A percentile compares a stretch with the other conserved stretches of the same genome.
Evolutionary conservation across 2,888 invertebrate genomes (phyloP).

Genomic region (Euproctis similis): DNA sequence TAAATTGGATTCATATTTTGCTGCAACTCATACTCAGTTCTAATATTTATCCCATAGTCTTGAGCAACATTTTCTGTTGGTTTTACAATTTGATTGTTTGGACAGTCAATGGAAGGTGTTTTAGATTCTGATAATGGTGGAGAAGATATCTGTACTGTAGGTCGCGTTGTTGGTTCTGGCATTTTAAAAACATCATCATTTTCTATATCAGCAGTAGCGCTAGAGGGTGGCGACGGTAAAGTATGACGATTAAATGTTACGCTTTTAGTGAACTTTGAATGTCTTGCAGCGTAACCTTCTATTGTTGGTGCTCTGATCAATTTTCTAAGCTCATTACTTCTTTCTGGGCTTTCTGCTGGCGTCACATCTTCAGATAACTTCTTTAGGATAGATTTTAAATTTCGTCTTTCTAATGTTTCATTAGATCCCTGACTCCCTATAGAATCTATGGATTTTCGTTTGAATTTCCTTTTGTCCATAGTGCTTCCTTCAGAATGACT

Average conservation of each 20-base stretch:
- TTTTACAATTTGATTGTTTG: slow-evolving; percentile 32
- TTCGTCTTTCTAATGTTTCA: slow-evolving; percentile 87
- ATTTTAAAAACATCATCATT: slow-evolving; percentile 50
- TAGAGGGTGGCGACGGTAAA: slow-evolving; percentile 84
- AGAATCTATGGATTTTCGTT: slow-evolving; percentile 60
- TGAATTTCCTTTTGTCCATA: slow-evolving; percentile 77
- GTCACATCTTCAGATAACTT: slow-evolving; percentile 84
- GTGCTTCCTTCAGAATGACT: slow-evolving; percentile 89
- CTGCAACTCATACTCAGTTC: slow-evolving; percentile 43
- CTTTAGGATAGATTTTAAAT: slow-evolving; percentile 89
- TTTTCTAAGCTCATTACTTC: slow-evolving; percentile 78
- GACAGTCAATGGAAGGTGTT: slow-evolving; percentile 21
- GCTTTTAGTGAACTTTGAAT: slow-evolving; percentile 91
- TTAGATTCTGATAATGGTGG: slow-evolving; percentile 24
- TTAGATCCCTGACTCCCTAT: slow-evolving; percentile 74
- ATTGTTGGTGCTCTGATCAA: slow-evolving; percentile 88
- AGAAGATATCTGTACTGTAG: slow-evolving; percentile 29
- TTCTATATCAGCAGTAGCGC: slow-evolving; percentile 52
- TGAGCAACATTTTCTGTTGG: slow-evolving; percentile 24
- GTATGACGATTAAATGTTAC: slow-evolving; percentile 92
- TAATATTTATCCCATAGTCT: slow-evolving; percentile 40
- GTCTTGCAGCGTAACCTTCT: slow-evolving; percentile 91
- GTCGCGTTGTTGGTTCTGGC: slow-evolving; percentile 38
- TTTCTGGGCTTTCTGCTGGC: slow-evolving; percentile 62
- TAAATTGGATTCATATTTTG: slow-evolving; percentile 46